Percentiles rank a stretch among this genome's conserved stretches.
Evolutionary conservation across 2,888 invertebrate species (phyloP).

Genomic region (Thymelicus sylvestris): DNA sequence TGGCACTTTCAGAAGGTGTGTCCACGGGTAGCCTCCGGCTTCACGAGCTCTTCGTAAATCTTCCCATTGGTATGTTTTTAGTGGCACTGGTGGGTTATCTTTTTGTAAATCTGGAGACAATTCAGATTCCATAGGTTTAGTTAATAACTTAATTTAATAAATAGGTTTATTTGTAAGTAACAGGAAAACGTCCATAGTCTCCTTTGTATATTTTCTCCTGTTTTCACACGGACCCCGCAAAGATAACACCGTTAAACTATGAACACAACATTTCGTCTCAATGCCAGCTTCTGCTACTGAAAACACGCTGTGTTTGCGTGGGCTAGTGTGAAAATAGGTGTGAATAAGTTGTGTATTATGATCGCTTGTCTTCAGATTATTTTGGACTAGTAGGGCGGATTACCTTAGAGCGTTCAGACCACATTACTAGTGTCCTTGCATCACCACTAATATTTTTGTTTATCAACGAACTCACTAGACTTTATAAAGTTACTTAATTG

Average conservation of each 20-base stretch:
- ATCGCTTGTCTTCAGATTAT: constrained; percentile 71
- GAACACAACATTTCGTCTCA: constrained; percentile 82
- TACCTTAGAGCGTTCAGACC: constrained; percentile 73
- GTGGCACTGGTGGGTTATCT: constrained; percentile 87
- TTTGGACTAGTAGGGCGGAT: constrained; percentile 70
- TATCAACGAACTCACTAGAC: constrained; percentile 56
- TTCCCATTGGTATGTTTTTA: constrained; percentile 93
- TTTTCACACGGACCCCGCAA: constrained; percentile 67
- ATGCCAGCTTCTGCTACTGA: constrained; percentile 77
- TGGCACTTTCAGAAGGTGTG: constrained; percentile 89
- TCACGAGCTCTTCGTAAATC: constrained; percentile 89
- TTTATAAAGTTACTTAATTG: constrained; percentile 52
- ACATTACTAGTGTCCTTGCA: constrained; percentile 56
- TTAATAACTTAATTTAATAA: constrained; percentile 50
- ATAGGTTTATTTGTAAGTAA: constrained; percentile 43
- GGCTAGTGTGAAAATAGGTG: constrained; percentile 82
- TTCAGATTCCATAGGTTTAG: constrained; percentile 83
- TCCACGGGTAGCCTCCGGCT: constrained; percentile 92
- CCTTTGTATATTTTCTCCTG: constrained; percentile 44
- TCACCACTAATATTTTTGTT: constrained; percentile 63
- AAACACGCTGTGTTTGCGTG: constrained; percentile 81
- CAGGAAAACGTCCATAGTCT: constrained; percentile 48
- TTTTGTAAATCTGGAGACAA: constrained; percentile 81
- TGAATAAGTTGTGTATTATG: constrained; percentile 80
- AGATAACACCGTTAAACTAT: constrained; percentile 72